Evolutionary conservation across 2,797 vertebrate species (phyloP), one percentile per base, ranked within the genome.

Genomic region (Tarsius wallacei): DNA sequence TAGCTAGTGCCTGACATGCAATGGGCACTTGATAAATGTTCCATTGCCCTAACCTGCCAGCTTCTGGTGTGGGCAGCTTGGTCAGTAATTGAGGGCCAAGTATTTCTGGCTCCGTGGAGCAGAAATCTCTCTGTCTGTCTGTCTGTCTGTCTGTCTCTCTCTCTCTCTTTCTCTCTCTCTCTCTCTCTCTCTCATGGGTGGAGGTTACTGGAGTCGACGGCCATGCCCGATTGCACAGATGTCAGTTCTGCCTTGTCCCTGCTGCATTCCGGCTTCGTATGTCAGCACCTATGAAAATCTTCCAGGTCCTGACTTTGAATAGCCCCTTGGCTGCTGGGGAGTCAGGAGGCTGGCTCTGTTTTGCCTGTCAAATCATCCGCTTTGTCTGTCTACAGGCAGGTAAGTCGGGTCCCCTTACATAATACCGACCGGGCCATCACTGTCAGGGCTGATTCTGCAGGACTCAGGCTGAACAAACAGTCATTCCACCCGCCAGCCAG

Each of bases 231-330:
- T 63, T 94, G 89, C 97, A 94, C 84, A 55, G 97, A 82, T 98
- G 96, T 91, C 92, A 93, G 86, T 83, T 98, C 98, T 98, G 98
- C 97, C 94, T 92, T 63, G 93, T 85, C 94, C 17, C 94, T 96
- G 89, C 33, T 97, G 80, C 63, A 93, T 93, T 96, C 81, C 85
- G 87, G 94, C 91, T 90, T 73, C 64, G 26, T 93, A 94, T 98
- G 98, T 98, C 98, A 98, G 96, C 95, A 96, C 95, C 92, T 98
- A 98, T 97, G 98, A 98, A 98, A 99, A 98, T 98, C 96, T 94
- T 94, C 95, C 11, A n/a, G 98, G 96, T 94, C 82, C 83, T 74
- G 64, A 97, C 96, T 98, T 98, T 99, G 98, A 99, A 99, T 98
- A 99, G 98, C 94, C 74, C 57, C 80, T 94, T 97, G 97, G 97